Base-by-base conservation (phyloP, 2,797 vertebrate species). In the Urocyon cinereoargenteus region DNA sequence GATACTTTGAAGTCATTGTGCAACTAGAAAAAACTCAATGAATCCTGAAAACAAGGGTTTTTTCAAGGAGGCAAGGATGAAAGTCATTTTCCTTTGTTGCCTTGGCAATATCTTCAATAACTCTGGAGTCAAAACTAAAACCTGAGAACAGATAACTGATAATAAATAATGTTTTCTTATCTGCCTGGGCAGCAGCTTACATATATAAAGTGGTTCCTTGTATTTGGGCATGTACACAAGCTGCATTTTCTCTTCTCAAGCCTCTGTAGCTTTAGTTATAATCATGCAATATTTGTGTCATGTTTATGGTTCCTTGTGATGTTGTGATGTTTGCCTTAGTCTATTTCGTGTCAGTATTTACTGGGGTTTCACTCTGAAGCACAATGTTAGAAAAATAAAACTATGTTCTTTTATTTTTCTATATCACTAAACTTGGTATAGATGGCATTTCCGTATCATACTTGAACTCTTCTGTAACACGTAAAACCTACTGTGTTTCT, bases 361-460 rank as follows among this genome's bases (percentile, higher is more conserved):
- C 11, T 79, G 7, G 4, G 57, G n/a, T 68, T 92, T 87, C 18
- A 59, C 24, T 79, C 9, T 26, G 24, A 64, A 83, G 10, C 24
- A 88, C 31, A 70, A 26, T 51, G 7, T 77, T 91, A 93, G 21
- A 66, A 92, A 97, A 90, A 68, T 55, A 83, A 86, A 86, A 90
- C 57, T 64, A 75, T 22, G 5, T 19, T 61, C 14, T 70, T 36
- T 49, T 40, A 18, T 62, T 95, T 90, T 91, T 64, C 19, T 68
- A 36, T 26, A 59, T 87, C 28, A 84, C 13, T 78, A 57, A 95
- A 72, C 2, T 83, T 75, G 10, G 6, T 51, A 79, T 57, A 22
- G 3, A 40, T 73, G 36, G 3, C 6, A 28, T 22, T 75, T 89
- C 2, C 4, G 22, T 73, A 93, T 24, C 13, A 49, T 61, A 24